These are phyloP conservation scores for Epiblema foenella DNA, from an alignment of 2,888 invertebrate species.

Conservation along the genomic window DNA sequence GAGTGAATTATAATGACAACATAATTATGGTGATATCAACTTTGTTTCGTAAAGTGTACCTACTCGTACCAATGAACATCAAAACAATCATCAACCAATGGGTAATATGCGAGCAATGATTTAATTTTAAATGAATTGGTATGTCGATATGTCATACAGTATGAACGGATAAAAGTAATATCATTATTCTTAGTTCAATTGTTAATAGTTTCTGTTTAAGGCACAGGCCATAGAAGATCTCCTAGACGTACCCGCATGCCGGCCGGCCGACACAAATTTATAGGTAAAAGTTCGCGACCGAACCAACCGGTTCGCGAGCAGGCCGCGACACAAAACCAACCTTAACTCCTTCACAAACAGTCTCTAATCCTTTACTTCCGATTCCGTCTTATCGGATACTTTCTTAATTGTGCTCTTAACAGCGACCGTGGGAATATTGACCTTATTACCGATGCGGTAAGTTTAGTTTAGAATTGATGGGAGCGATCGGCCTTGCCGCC, in stretches of 20 bases:
- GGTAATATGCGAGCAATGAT: neutral
- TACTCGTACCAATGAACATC: too few relatives aligned
- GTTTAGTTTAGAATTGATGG: slow-evolving; percentile 68
- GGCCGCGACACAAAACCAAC: slow-evolving; percentile 59
- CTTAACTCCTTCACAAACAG: slow-evolving; percentile 62
- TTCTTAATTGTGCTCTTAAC: slow-evolving; percentile 80
- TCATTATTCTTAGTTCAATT: neutral
- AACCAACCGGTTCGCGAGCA: slow-evolving; percentile 71
- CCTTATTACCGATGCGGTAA: slow-evolving; percentile 69
- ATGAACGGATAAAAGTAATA: neutral
- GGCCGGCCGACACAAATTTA: slow-evolving; percentile 82
- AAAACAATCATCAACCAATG: neutral
- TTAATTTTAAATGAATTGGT: neutral
- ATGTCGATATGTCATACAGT: neutral
- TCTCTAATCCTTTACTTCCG: slow-evolving; percentile 60
- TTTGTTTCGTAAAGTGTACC: neutral
- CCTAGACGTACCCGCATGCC: slow-evolving; percentile 73
- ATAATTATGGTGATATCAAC: neutral
- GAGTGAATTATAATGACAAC: neutral
- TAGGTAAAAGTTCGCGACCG: slow-evolving; percentile 85
- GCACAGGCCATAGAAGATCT: slow-evolving; percentile 62
- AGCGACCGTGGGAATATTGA: slow-evolving; percentile 70
- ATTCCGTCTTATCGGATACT: slow-evolving; percentile 76
- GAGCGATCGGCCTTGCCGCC: slow-evolving; percentile 80
- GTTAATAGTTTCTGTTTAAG: slow-evolving; percentile 52